These are phyloP conservation scores for Zelleria hepariella DNA, from an alignment of 2,888 invertebrate species.

Conservation along the genomic window DNA sequence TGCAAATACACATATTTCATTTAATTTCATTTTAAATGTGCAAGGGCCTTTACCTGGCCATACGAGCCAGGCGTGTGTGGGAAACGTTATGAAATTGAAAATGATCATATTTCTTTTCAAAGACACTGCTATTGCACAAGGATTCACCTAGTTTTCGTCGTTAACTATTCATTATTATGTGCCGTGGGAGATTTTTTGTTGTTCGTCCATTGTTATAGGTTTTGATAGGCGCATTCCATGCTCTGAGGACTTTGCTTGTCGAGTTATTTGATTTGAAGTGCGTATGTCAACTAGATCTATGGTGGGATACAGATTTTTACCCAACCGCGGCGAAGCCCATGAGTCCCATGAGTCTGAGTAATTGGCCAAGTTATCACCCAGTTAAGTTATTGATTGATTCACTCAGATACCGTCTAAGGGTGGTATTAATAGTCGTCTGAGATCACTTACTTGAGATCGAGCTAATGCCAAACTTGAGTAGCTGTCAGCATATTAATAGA, in stretches of 20 bases:
- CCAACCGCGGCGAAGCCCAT: no score
- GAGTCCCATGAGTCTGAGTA: no score
- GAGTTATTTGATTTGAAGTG: neutral
- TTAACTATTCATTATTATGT: conserved; percentile 69
- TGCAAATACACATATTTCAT: no score
- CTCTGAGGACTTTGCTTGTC: conserved; percentile 30
- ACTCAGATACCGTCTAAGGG: no score
- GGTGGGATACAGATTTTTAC: neutral
- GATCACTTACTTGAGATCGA: no score
- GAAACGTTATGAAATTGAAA: conserved; percentile 70
- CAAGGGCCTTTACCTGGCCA: neutral
- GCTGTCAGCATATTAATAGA: no score
- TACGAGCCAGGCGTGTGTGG: conserved; percentile 40
- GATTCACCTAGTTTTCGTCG: conserved; percentile 72
- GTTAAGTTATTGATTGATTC: no score
- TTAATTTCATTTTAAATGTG: neutral
- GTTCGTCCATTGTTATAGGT: conserved; percentile 19
- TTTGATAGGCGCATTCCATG: conserved; percentile 62
- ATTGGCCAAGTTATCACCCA: no score
- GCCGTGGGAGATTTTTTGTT: conserved; percentile 66
- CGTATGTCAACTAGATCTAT: neutral
- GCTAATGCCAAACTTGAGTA: no score
- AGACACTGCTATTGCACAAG: conserved; percentile 68
- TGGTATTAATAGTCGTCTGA: no score
- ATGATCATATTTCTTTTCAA: conserved; percentile 72